These are phyloP conservation scores for Tachysurus vachellii DNA, from an alignment of 2,113 vertebrate genomes.

Conservation along the genomic window DNA sequence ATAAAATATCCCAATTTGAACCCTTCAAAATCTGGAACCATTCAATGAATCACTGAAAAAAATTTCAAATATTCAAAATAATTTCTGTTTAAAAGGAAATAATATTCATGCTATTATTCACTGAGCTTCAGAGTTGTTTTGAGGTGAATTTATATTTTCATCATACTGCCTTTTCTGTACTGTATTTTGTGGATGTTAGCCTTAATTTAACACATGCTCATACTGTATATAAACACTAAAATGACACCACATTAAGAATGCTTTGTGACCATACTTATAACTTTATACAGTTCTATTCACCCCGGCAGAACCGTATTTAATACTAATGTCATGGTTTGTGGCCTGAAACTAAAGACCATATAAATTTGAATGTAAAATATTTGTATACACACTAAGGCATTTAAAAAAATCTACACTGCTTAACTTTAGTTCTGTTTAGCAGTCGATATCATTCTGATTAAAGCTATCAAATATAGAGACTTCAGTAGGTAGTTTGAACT, in stretches of 20 bases:
- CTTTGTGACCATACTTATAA: background rate
- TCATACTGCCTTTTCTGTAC: too few relatives aligned
- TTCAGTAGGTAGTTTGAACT: conserved; percentile 24
- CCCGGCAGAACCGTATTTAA: background rate
- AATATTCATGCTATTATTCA: background rate
- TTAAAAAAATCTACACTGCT: background rate
- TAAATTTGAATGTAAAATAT: background rate
- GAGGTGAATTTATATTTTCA: background rate
- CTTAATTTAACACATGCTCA: background rate
- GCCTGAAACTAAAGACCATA: background rate
- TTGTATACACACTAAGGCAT: background rate
- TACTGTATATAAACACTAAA: background rate
- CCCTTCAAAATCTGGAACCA: background rate
- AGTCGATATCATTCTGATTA: background rate
- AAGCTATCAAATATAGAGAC: conserved; percentile 14
- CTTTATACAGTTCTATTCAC: background rate
- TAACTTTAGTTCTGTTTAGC: background rate
- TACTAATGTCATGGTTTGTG: background rate
- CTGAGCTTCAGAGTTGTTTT: background rate
- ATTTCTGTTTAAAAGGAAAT: background rate
- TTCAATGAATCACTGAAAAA: background rate
- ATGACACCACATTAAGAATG: background rate
- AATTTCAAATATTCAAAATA: background rate
- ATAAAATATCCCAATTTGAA: background rate
- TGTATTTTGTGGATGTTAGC: background rate